Evolutionary conservation across 2,113 vertebrate genomes (phyloP).

Genomic region (Brevimyrus niger): DNA sequence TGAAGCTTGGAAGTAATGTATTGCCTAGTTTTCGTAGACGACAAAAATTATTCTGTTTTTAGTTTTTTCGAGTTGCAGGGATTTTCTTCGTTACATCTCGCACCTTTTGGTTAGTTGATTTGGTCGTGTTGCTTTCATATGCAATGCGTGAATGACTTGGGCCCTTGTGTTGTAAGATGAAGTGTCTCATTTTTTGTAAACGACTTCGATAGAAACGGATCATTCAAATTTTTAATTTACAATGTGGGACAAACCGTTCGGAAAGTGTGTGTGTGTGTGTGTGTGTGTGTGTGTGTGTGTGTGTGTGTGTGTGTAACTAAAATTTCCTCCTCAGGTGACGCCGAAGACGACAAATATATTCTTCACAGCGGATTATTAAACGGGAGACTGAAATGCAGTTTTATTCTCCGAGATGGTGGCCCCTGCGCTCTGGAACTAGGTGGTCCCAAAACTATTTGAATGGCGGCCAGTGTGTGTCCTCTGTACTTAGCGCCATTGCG

Average conservation of each 20-base stretch:
- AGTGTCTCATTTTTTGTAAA: not conserved
- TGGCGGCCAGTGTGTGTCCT: not conserved
- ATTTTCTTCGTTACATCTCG: not conserved
- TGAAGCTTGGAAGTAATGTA: not conserved
- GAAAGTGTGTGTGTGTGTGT: not conserved
- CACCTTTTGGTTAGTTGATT: not conserved
- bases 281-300: not conserved
- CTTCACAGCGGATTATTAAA: not conserved
- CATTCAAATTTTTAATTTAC: not conserved
- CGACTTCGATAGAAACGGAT: not conserved
- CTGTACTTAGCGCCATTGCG: not conserved
- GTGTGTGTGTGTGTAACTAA: not conserved
- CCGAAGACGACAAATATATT: not conserved
- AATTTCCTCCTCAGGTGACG: constrained; percentile 9
- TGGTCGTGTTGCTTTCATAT: not conserved
- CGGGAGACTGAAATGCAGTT: constrained; percentile 31
- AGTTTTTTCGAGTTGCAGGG: not conserved
- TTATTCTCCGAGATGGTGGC: constrained; percentile 54
- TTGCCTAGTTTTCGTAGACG: not conserved
- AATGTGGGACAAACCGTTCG: not conserved
- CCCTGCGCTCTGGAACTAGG: constrained; percentile 50
- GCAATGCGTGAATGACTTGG: not conserved
- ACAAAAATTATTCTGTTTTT: not conserved
- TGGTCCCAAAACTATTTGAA: constrained; percentile 43
- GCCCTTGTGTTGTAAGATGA: not conserved